A percentile compares a stretch with the other conserved stretches of the same genome.
Evolutionary conservation across 2,797 vertebrate species (phyloP).

Genomic region (Orientallactaga sibirica): DNA sequence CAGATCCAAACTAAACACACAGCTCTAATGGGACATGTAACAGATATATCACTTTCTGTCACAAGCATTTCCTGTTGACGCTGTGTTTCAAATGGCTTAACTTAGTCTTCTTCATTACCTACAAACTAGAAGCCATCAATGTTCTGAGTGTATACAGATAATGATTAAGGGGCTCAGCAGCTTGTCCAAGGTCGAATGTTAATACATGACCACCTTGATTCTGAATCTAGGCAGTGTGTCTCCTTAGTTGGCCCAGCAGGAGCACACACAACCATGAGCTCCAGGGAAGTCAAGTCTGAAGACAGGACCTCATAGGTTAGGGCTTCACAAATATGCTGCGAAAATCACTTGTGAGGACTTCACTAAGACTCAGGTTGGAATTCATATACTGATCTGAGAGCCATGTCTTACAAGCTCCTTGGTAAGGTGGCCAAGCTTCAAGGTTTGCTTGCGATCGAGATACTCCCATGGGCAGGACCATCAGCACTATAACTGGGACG

Average conservation of each 20-base stretch:
- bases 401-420: neutral
- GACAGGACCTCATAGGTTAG: neutral
- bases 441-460: neutral
- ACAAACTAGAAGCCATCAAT: neutral
- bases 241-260: neutral
- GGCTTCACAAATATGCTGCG: neutral
- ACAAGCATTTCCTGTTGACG: neutral
- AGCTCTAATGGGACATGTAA: neutral
- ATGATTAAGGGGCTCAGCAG: too few species aligned
- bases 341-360: neutral
- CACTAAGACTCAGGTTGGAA: constrained; percentile 34
- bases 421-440: neutral
- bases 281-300: neutral
- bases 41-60: too few species aligned
- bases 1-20: neutral
- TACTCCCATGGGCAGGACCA: neutral
- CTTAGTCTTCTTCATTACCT: neutral
- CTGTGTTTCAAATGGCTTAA: neutral
- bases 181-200: neutral
- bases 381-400: neutral
- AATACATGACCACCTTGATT: neutral
- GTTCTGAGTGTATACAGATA: neutral
- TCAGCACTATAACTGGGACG: neutral
- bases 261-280: neutral
- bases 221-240: neutral